Evolutionary conservation across 1,140 invertebrate genomes (phyloP), one percentile per base, ranked within the genome.

Genomic region (Bradysia coprophila): DNA sequence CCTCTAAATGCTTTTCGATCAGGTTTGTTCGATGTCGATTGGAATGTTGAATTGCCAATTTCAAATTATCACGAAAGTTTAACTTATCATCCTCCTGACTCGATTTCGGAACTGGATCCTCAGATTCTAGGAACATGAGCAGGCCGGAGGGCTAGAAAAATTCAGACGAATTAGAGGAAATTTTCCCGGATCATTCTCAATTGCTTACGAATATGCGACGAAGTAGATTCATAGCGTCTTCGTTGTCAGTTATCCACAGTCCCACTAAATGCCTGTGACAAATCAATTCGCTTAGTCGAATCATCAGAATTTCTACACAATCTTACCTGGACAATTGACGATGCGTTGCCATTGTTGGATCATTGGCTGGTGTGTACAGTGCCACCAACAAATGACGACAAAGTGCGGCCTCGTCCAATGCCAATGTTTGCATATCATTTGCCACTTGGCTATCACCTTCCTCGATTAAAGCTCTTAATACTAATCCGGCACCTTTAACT

Each of bases 391-490:
- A 66, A 67, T 99, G 96, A 8, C 87, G 72, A 9, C 92, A 88
- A 44, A 98, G 64, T 0, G 95, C 93, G n/a, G 93, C 94, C 68
- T 98, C 95, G 8, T 90, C 89, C 37, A 99, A 63, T 6, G 95
- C 89, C 42, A 99, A 65, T 39, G 89, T 79, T 67, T 98, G 95
- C 91, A 99, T 98, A 52, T 81, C 77, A 21, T 80, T 74, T 11
- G 92, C 89, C 34, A 95, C 80, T 51, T 87, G 84, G 28, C 76
- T 71, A 41, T 87, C 80, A 10, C 93, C 93, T 66, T 99, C 95
- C 67, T 97, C 95, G 48, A 98, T 96, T 15, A 99, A 78, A 16
- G 96, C 93, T 50, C 94, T 76, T 79, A 98, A 88, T 20, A 98
- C 83, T 40, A 98, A 64, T 3, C 95, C 94, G 2, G 94, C 93